A percentile compares a stretch with the other conserved stretches of the same genome.
phyloP scores from a whole-genome alignment of 1,140 invertebrate genomes.

The Sitodiplosis mosellana region DNA sequence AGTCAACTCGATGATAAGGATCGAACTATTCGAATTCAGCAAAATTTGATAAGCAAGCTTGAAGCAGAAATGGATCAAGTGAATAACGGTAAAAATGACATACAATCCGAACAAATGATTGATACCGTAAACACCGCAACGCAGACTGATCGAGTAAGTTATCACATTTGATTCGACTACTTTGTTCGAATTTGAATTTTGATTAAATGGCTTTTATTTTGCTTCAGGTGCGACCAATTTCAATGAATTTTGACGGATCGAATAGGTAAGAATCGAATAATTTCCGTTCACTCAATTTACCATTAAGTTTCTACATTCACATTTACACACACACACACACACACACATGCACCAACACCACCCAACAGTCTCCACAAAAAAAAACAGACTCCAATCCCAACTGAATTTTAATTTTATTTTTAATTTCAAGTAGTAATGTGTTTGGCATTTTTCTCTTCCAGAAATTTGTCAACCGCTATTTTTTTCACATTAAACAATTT shows the following conservation, averaged over 20 bases:
- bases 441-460: background rate
- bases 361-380: no score
- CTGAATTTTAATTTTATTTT: no score
- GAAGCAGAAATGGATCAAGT: slow-evolving; percentile 15
- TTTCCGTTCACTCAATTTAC: background rate
- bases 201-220: slow-evolving; percentile 7
- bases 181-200: background rate
- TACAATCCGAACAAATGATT: slow-evolving; percentile 2
- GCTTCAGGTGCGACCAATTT: slow-evolving; percentile 40
- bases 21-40: slow-evolving; percentile 41
- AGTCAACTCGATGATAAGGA: slow-evolving; percentile 53
- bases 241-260: slow-evolving; percentile 25
- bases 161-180: background rate
- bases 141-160: slow-evolving; percentile 48
- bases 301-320: no score
- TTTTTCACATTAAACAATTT: slow-evolving; percentile 5
- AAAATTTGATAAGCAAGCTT: slow-evolving; percentile 35
- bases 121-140: slow-evolving; percentile 43
- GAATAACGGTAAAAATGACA: slow-evolving; percentile 12
- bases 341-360: no score
- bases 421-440: no score
- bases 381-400: no score
- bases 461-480: background rate
- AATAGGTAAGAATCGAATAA: slow-evolving; percentile 14
- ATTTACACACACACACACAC: no score